Evolutionary conservation across 92 coral and sea anemone species (phyloP).

Genomic region (Isaurus tuberculatus): DNA sequence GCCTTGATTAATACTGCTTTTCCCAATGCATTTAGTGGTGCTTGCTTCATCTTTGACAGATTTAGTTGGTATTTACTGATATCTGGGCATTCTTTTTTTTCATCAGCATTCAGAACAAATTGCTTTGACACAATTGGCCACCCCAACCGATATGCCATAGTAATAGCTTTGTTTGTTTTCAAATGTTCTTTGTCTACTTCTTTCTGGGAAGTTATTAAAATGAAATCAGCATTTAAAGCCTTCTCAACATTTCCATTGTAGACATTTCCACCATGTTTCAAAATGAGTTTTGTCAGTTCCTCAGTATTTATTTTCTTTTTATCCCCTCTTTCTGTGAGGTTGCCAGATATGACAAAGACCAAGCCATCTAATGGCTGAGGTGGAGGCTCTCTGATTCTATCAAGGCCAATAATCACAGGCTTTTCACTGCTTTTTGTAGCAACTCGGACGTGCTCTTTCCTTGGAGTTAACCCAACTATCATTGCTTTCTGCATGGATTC

Average conservation of each 20-base stretch:
- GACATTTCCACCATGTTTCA: conserved; percentile 37
- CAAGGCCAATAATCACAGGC: conserved; percentile 22
- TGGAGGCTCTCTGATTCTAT: conserved; percentile 27
- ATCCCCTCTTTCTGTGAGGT: conserved; percentile 34
- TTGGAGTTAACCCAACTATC: conserved; percentile 3
- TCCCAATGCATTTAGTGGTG: conserved; percentile 24
- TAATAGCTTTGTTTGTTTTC: conserved; percentile 43
- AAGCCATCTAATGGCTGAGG: conserved; percentile 40
- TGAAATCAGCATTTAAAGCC: conserved; percentile 26
- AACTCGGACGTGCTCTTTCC: conserved; percentile 17
- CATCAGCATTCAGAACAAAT: background rate
- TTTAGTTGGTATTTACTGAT: conserved; percentile 9
- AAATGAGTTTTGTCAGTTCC: conserved; percentile 14
- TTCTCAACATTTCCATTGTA: conserved; percentile 36
- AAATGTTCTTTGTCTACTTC: conserved; percentile 1
- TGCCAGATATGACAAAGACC: conserved; percentile 43
- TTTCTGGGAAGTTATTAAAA: conserved; percentile 11
- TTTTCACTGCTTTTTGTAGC: conserved; percentile 7
- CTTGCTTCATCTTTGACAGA: conserved; percentile 20
- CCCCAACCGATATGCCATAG: conserved; percentile 24
- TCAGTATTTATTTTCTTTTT: conserved; percentile 40
- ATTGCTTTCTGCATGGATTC: conserved; percentile 11
- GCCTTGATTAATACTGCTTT: background rate
- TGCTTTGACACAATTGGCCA: conserved; percentile 36
- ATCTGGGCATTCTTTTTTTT: conserved; percentile 17